Evolutionary conservation across 1,140 invertebrate species (phyloP).

Genomic region (Eriosoma lanigerum): DNA sequence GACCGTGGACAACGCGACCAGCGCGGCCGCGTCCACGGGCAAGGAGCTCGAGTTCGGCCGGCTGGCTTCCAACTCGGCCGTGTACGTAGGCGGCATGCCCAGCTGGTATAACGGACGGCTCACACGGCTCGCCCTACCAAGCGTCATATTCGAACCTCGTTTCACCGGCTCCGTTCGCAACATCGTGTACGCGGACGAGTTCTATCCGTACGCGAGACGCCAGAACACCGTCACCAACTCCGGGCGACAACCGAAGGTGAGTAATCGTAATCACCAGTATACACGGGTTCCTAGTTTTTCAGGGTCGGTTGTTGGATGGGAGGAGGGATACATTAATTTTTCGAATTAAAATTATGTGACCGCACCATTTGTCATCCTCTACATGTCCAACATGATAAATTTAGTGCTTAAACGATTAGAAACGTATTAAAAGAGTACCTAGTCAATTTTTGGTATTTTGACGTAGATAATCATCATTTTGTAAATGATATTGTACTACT

Average conservation of each 20-base stretch:
- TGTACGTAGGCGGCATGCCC: conserved; percentile 90
- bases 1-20: conserved; percentile 75
- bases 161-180: conserved; percentile 83
- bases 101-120: conserved; percentile 83
- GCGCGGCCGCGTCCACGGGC: conserved; percentile 73
- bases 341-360: no score
- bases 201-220: conserved; percentile 69
- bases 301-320: no score
- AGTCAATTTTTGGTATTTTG: no score
- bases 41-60: conserved; percentile 86
- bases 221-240: conserved; percentile 60
- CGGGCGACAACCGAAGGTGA: background rate
- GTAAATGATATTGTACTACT: no score
- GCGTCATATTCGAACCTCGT: conserved; percentile 87
- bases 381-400: no score
- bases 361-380: no score
- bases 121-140: conserved; percentile 77
- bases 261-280: no score
- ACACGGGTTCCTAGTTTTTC: no score
- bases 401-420: no score
- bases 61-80: conserved; percentile 80
- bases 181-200: conserved; percentile 79
- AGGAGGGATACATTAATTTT: no score
- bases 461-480: no score
- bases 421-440: no score